phyloP scores from a whole-genome alignment of 2,113 vertebrate species.

The Tyrannus savana region DNA sequence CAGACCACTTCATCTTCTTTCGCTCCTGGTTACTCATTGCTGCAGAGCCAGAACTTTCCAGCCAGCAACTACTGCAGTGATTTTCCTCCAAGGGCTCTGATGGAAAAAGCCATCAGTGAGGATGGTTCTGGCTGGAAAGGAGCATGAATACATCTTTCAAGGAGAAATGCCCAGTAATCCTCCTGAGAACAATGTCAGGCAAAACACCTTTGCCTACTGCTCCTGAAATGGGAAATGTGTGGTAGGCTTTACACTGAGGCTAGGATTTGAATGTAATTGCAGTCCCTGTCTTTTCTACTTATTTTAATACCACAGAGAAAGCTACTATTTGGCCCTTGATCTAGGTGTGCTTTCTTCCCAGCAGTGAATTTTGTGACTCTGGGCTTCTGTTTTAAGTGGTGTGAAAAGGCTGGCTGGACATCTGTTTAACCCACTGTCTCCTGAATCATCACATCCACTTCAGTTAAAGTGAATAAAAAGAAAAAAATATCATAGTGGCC shows the following conservation, averaged over 20 bases:
- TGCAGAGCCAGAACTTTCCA: slow-evolving; percentile 40
- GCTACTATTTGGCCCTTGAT: not conserved
- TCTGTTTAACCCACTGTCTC: not conserved
- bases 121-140: not conserved
- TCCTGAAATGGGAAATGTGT: not conserved
- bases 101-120: not conserved
- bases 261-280: not conserved
- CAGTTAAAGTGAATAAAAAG: not conserved
- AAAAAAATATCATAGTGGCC: not conserved
- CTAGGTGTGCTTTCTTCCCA: not conserved
- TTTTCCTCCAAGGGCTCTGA: slow-evolving; percentile 3
- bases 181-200: not conserved
- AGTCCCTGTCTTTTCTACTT: not conserved
- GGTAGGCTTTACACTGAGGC: not conserved
- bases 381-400: not conserved
- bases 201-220: not conserved
- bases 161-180: not conserved
- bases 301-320: not conserved
- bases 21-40: not conserved
- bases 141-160: not conserved
- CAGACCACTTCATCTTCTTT: slow-evolving; percentile 32
- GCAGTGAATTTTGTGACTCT: not conserved
- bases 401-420: not conserved
- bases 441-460: not conserved
- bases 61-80: slow-evolving; percentile 25